A percentile compares a stretch with the other conserved stretches of the same genome.
Conservation (phyloP, 2,113 vertebrate species). For the Phoenicopterus ruber region DNA sequence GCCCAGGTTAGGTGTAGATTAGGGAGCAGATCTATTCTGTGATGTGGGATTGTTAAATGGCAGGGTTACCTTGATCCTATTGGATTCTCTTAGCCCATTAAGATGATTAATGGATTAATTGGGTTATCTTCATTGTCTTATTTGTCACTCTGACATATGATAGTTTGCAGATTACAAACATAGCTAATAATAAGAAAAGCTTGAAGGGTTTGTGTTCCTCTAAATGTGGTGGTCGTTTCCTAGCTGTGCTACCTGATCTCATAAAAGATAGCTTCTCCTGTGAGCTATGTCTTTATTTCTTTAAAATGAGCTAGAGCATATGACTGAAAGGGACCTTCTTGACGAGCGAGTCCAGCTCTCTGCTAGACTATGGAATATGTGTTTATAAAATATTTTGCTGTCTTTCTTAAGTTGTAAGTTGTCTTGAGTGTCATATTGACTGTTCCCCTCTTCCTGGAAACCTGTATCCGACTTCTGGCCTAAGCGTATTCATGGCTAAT, state of each 20-base stretch:
- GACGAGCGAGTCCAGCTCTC: not conserved
- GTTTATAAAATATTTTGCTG: not conserved
- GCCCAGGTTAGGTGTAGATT: not conserved
- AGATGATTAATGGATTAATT: constrained; percentile 3
- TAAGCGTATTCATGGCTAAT: not conserved
- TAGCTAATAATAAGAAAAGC: not conserved
- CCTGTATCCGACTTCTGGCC: not conserved
- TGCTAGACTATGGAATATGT: not conserved
- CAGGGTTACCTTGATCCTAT: not conserved
- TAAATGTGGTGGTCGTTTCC: not conserved
- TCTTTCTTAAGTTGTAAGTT: not conserved
- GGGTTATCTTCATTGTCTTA: not conserved
- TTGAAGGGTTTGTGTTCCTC: not conserved
- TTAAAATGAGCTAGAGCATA: not conserved
- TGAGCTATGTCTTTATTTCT: not conserved
- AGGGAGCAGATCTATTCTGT: not conserved
- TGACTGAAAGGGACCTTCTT: not conserved
- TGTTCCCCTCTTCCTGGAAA: not conserved
- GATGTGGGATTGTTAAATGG: not conserved
- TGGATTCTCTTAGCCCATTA: not conserved
- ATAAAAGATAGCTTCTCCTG: not conserved
- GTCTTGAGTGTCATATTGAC: not conserved
- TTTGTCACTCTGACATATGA: not conserved
- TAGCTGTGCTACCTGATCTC: not conserved
- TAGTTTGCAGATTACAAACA: not conserved